Evolutionary conservation across 2,888 invertebrate species (phyloP).

Genomic region (Drymonia ruficornis): DNA sequence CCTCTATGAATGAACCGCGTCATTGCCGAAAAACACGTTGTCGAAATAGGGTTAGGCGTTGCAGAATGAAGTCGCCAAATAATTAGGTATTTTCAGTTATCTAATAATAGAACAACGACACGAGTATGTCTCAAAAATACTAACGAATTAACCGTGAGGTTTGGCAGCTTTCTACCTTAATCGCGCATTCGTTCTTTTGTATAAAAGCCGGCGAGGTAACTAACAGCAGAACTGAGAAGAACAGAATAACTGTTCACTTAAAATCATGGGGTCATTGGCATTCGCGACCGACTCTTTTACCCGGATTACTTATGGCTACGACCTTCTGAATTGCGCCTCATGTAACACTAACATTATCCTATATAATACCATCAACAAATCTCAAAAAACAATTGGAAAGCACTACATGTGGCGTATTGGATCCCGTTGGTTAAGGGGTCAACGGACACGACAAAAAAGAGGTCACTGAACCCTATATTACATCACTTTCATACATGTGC

Average conservation of each 20-base stretch:
- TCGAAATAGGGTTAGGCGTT: background rate
- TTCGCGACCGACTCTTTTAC: constrained; percentile 13
- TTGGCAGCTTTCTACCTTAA: constrained; percentile 2
- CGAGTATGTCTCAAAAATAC: constrained; percentile 1
- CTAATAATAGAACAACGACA: constrained; percentile 4
- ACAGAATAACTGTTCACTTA: constrained; percentile 13
- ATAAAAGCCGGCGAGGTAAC: background rate
- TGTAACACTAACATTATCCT: background rate
- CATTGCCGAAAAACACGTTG: background rate
- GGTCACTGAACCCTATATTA: constrained; percentile 69
- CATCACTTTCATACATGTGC: constrained; percentile 61
- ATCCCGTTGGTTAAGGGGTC: constrained; percentile 75
- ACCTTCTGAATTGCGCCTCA: background rate
- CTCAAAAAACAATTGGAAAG: constrained; percentile 43
- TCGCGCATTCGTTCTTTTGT: background rate
- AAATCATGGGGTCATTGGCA: constrained; percentile 28
- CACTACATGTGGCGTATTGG: constrained; percentile 49
- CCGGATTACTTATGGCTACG: constrained; percentile 12
- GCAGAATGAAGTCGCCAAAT: background rate
- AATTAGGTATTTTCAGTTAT: constrained; percentile 4
- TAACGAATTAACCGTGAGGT: constrained; percentile 3
- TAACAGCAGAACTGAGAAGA: constrained; percentile 14
- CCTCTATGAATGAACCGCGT: background rate
- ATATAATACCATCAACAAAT: constrained; percentile 21
- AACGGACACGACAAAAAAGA: constrained; percentile 73